phyloP scores from a whole-genome alignment of 1,140 invertebrate species.

The Littorina saxatilis region DNA sequence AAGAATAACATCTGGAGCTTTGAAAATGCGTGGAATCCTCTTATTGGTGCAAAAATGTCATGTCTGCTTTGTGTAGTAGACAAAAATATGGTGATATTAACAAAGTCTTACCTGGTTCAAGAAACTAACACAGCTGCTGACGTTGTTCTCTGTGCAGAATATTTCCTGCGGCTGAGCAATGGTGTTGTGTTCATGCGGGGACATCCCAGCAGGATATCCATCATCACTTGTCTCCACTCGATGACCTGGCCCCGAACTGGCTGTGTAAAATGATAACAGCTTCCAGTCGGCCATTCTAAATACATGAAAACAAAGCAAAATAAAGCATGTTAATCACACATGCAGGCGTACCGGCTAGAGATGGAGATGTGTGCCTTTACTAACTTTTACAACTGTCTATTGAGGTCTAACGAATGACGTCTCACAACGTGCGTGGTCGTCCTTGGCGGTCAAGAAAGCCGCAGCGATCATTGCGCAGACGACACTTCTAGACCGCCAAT shows the following conservation, averaged over 20 bases:
- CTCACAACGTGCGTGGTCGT: too few relatives aligned
- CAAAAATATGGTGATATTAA: too few relatives aligned
- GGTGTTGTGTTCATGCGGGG: neutral
- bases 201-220: neutral
- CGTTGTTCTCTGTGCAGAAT: slow-evolving; percentile 58
- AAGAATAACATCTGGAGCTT: too few relatives aligned
- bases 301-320: neutral
- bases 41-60: too few relatives aligned
- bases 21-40: too few relatives aligned
- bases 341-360: neutral
- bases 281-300: slow-evolving; percentile 42
- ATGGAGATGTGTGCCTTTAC: neutral
- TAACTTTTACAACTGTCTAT: too few relatives aligned
- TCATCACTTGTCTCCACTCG: neutral
- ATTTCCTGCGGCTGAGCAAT: slow-evolving; percentile 20
- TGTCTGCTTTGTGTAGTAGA: too few relatives aligned
- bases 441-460: too few relatives aligned
- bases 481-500: too few relatives aligned
- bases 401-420: too few relatives aligned
- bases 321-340: neutral
- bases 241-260: neutral
- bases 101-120: slow-evolving; percentile 54
- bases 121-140: slow-evolving; percentile 54
- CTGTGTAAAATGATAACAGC: slow-evolving; percentile 32
- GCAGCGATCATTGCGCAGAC: too few relatives aligned